Percentiles rank a stretch among this genome's conserved stretches.
Conservation (phyloP, 2,113 vertebrate species). For the Xenopus tropicalis region DNA sequence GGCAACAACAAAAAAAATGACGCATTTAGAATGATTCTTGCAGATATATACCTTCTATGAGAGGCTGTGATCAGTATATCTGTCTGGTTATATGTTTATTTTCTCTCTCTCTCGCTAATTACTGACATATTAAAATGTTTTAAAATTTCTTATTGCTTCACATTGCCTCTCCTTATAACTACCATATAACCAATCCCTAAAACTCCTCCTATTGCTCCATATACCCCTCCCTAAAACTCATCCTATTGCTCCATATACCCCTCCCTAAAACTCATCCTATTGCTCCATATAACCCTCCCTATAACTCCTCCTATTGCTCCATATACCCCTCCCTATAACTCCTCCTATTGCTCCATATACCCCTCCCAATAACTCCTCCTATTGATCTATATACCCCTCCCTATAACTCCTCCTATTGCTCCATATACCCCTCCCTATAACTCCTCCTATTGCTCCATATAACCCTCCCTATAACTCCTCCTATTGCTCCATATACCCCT, state of each 20-base stretch:
- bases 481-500: too few relatives aligned
- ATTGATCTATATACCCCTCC: constrained; percentile 10
- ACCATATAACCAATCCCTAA: background rate
- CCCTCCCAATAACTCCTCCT: background rate
- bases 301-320: constrained; percentile 13
- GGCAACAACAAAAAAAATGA: constrained; percentile 24
- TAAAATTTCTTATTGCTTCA: too few relatives aligned
- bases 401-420: too few relatives aligned
- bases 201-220: background rate
- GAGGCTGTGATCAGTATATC: too few relatives aligned
- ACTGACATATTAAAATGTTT: too few relatives aligned
- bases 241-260: background rate
- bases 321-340: background rate
- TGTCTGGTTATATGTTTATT: too few relatives aligned
- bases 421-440: too few relatives aligned
- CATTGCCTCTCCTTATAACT: too few relatives aligned
- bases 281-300: background rate
- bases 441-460: too few relatives aligned
- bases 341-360: background rate
- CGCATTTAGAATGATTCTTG: background rate
- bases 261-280: background rate
- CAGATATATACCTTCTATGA: too few relatives aligned
- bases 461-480: too few relatives aligned
- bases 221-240: background rate
- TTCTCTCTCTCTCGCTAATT: too few relatives aligned